Evolutionary conservation across 2,888 invertebrate genomes (phyloP).

Genomic region (Leptopilina syphax): DNA sequence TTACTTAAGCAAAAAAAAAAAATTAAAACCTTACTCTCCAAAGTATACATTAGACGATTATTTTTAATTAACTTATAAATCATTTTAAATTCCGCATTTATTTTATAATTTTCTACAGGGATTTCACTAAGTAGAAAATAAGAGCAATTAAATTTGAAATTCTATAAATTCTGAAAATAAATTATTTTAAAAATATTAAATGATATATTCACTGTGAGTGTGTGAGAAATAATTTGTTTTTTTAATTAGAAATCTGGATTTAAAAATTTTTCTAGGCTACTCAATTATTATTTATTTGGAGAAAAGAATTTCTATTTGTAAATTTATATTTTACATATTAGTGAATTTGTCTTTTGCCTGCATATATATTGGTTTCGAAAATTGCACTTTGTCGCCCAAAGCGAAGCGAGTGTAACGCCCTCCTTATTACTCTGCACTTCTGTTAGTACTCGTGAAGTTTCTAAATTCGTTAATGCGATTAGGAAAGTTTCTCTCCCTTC

Average conservation of each 20-base stretch:
- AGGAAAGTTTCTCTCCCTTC: constrained; percentile 34
- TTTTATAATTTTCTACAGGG: too few relatives aligned
- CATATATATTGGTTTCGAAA: constrained; percentile 7
- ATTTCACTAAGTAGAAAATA: too few relatives aligned
- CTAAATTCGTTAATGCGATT: constrained; percentile 35
- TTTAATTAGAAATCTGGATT: not conserved
- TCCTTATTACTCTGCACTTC: constrained; percentile 33
- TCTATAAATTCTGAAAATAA: too few relatives aligned
- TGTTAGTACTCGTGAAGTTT: constrained; percentile 34
- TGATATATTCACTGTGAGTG: too few relatives aligned
- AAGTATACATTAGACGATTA: too few relatives aligned
- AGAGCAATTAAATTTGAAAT: too few relatives aligned
- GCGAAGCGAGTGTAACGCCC: not conserved
- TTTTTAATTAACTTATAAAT: too few relatives aligned
- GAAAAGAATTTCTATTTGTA: not conserved
- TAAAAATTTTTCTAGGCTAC: not conserved
- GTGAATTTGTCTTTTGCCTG: not conserved
- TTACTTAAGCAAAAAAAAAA: not conserved
- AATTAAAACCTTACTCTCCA: not conserved
- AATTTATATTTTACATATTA: not conserved
- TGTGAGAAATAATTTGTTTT: too few relatives aligned
- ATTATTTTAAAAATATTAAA: too few relatives aligned
- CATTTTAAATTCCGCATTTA: too few relatives aligned
- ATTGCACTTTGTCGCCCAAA: constrained; percentile 20
- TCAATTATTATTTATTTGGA: not conserved